Evolutionary conservation across 2,797 vertebrate species (phyloP), one percentile per base, ranked within the genome.

Genomic region (Xenops minutus): DNA sequence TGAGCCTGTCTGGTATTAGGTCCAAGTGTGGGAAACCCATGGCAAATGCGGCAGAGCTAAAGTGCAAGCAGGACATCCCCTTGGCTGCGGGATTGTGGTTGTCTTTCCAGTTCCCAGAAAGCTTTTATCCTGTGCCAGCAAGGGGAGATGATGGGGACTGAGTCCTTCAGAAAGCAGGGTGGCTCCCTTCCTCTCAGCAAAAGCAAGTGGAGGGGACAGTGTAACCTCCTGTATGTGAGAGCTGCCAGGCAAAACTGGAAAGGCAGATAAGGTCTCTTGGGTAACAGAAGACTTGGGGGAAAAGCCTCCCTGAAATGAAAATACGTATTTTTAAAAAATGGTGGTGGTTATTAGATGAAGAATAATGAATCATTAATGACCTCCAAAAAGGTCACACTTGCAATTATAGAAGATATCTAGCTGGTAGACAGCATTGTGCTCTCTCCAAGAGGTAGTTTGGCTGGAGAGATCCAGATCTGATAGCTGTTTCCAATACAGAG

Each of bases 91-190:
- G 39, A 36, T 12, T 76, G 34, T 21, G 36, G n/a, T 46, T 74
- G 59, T 54, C 30, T 29, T 71, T 59, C 56, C 0, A 0, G 17
- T 24, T 94, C 48, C 82, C 0, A 0, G 69, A 55, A 83, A 56
- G 14, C 68, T 93, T 90, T 71, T 43, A 83, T 86, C 61, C 39
- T 41, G 44, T 0, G 2, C 64, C 68, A 84, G 44, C 1, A 1
- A 58, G 37, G 0, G 0, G 32, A 29, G 20, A 5, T 48, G 44
- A 26, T 0, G 0, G 22, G 14, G 23, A 88, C 5, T 1, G 2
- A 76, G 22, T 46, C 17, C 14, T 82, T 85, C 1, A 2, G 48
- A 61, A 43, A 54, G 34, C 46, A 44, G 23, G 4, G 20, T 1
- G 4, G 44, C 62, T 84, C 77, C 43, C 34, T 78, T 62, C 34